Conservation (phyloP, 1,140 invertebrate genomes). For the Microplitis mediator region DNA sequence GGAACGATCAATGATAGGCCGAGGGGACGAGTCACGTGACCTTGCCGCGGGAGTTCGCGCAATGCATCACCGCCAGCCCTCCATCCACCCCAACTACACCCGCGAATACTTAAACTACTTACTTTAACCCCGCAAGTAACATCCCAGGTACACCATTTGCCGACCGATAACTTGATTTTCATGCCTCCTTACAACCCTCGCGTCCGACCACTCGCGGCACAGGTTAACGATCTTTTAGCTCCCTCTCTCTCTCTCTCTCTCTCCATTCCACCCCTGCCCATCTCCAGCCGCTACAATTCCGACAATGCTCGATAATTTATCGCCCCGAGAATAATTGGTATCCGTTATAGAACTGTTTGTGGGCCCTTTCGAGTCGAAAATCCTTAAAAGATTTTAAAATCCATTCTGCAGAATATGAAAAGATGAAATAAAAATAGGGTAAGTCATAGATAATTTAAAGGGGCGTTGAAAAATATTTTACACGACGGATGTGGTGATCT, state of each 20-base stretch:
- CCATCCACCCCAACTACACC: slow-evolving; percentile 42
- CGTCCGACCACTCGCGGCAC: not conserved
- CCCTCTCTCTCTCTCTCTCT: not conserved
- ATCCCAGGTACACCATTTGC: slow-evolving; percentile 39
- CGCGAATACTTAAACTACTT: not conserved
- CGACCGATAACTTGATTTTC: slow-evolving; percentile 29
- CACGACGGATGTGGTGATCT: slow-evolving; percentile 53
- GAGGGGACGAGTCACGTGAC: slow-evolving; percentile 58
- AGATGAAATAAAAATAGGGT: not conserved
- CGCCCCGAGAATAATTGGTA: slow-evolving; percentile 50
- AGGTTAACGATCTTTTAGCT: not conserved
- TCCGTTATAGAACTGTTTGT: slow-evolving; percentile 54
- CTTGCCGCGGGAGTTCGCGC: slow-evolving; percentile 60
- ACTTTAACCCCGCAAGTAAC: too few species aligned
- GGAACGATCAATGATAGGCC: slow-evolving; percentile 62
- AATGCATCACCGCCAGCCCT: slow-evolving; percentile 61
- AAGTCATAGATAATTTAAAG: slow-evolving; percentile 51
- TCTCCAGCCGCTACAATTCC: too few species aligned
- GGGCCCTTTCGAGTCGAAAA: not conserved
- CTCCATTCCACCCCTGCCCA: too few species aligned
- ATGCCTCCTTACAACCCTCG: not conserved
- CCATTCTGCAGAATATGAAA: too few species aligned
- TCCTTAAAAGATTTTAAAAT: too few species aligned
- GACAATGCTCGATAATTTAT: too few species aligned
- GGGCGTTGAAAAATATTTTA: slow-evolving; percentile 55